Evolutionary conservation across 2,888 invertebrate genomes (phyloP).

Genomic region (Drosophila eohydei): DNA sequence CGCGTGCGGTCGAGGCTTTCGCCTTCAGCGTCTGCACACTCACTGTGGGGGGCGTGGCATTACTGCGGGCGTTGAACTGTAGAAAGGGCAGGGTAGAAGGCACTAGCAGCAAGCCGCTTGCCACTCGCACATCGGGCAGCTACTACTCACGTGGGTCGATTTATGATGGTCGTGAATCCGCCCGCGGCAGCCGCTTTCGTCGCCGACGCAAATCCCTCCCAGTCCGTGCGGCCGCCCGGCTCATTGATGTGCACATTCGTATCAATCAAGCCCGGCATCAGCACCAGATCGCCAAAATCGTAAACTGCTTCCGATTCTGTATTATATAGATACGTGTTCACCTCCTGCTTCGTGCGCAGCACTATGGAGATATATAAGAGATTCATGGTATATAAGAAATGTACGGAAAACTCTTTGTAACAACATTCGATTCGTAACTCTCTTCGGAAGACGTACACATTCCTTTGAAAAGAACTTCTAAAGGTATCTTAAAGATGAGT

Average conservation of each 20-base stretch:
- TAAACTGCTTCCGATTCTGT: constrained; percentile 86
- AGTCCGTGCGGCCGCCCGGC: constrained; percentile 89
- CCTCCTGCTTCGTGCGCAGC: constrained; percentile 85
- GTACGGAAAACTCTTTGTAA: no score
- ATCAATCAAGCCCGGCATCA: constrained; percentile 90
- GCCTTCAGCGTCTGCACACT: constrained; percentile 87
- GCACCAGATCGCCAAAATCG: constrained; percentile 86
- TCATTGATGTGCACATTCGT: constrained; percentile 91
- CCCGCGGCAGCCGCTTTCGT: constrained; percentile 90
- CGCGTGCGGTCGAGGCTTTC: constrained; percentile 87
- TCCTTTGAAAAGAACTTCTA: no score
- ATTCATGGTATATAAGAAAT: no score
- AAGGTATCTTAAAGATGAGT: no score
- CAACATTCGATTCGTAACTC: no score
- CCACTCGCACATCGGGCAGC: neutral
- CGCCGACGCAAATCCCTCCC: constrained; percentile 90
- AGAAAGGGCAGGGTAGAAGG: constrained; percentile 1
- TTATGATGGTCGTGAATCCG: constrained; percentile 90
- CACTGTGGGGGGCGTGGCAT: constrained; percentile 90
- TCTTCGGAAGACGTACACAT: no score
- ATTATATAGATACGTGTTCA: constrained; percentile 85
- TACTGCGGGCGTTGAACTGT: constrained; percentile 84
- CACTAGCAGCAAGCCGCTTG: neutral
- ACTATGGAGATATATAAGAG: constrained; percentile 71
- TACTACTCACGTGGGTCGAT: constrained; percentile 88